Conservation (phyloP, 2,888 invertebrate species). For the Pristionchus mayeri region DNA sequence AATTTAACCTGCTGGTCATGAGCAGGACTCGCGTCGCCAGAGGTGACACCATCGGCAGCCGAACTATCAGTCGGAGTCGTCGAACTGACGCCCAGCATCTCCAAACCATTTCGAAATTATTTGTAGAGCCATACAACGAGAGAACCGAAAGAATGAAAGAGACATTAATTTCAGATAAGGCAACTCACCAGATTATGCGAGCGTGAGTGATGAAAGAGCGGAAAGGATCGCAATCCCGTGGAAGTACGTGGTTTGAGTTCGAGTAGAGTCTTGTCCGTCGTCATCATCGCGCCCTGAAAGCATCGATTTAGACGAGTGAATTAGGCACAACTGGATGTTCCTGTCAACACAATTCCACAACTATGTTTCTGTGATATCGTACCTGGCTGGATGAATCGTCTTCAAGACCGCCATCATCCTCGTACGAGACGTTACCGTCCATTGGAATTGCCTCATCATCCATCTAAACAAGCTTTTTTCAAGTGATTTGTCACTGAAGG, state of each 20-base stretch:
- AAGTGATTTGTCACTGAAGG: too few species aligned
- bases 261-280: slow-evolving; percentile 1
- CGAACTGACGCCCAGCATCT: background rate
- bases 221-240: background rate
- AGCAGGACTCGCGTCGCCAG: background rate
- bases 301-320: too few species aligned
- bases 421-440: background rate
- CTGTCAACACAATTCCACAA: too few species aligned
- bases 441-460: slow-evolving; percentile 31
- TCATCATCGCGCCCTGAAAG: slow-evolving; percentile 37
- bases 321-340: too few species aligned
- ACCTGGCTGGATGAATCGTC: slow-evolving; percentile 38
- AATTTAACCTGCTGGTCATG: background rate
- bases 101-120: background rate
- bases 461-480: slow-evolving; percentile 24
- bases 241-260: background rate
- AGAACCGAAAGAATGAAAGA: background rate
- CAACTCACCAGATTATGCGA: background rate
- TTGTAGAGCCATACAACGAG: background rate
- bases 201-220: background rate
- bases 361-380: too few species aligned
- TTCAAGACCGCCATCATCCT: slow-evolving; percentile 10
- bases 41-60: background rate
- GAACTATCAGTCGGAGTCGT: background rate
- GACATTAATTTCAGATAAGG: background rate